A percentile compares a stretch with the other conserved stretches of the same genome.
Conservation (phyloP, 2,797 vertebrate species). For the Chaetophractus vellerosus region DNA sequence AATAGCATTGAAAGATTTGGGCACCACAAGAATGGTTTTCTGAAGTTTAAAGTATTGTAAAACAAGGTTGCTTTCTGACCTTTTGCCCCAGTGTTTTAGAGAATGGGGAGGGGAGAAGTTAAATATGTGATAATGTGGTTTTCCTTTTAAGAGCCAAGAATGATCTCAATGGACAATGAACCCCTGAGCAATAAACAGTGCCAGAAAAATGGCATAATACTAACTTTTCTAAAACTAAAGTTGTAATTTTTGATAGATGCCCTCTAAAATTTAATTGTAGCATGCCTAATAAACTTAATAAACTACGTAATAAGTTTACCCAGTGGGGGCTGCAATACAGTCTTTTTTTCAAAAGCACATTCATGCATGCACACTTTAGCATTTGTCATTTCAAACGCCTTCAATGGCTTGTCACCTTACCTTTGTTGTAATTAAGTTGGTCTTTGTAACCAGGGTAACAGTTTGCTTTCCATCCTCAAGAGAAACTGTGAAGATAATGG, state of each 20-base stretch:
- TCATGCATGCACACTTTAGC: background rate
- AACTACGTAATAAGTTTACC: background rate
- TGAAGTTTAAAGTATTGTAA: conserved; percentile 24
- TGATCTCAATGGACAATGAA: background rate
- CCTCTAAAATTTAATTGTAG: background rate
- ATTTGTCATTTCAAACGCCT: background rate
- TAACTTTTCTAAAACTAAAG: conserved; percentile 21
- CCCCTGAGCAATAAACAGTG: background rate
- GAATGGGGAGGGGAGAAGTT: background rate
- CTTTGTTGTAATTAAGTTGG: background rate
- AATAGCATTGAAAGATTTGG: background rate
- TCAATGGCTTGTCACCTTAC: background rate
- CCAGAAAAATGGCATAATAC: background rate
- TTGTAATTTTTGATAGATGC: background rate
- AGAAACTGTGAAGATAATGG: background rate
- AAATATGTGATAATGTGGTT: background rate
- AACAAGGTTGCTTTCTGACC: background rate
- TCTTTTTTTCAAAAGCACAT: background rate
- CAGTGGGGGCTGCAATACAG: background rate
- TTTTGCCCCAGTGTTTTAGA: background rate
- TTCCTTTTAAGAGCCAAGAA: conserved; percentile 49
- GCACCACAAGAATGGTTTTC: background rate
- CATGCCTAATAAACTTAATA: conserved; percentile 19
- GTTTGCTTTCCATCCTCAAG: background rate
- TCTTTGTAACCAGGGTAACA: background rate